phyloP scores from a whole-genome alignment of 2,113 vertebrate species.

The Bolborhynchus lineola region DNA sequence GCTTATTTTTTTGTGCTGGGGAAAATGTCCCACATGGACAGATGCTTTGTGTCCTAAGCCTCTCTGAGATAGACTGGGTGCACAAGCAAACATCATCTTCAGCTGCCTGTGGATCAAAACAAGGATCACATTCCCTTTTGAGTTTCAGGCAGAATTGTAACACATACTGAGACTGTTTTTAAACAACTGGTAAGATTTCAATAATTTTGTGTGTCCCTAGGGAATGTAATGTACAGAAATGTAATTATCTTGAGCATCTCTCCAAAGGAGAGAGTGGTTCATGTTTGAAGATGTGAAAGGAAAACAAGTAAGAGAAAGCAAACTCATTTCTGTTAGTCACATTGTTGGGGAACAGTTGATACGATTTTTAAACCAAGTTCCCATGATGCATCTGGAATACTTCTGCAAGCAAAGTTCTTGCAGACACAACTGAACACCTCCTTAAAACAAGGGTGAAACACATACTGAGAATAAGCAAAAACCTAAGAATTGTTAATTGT shows the following conservation, averaged over 20 bases:
- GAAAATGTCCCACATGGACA: background rate
- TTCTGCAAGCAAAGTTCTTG: background rate
- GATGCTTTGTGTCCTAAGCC: background rate
- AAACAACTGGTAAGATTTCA: background rate
- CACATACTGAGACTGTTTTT: background rate
- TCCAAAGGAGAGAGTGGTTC: background rate
- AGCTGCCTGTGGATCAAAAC: background rate
- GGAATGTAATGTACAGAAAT: background rate
- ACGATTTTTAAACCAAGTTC: background rate
- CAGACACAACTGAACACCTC: background rate
- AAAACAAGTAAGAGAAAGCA: background rate
- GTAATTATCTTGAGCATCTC: background rate
- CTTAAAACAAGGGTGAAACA: background rate
- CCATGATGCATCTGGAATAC: background rate
- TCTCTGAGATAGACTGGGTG: background rate
- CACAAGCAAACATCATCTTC: background rate
- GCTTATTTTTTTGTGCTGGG: background rate
- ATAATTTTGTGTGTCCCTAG: background rate
- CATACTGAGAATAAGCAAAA: background rate
- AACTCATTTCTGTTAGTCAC: background rate
- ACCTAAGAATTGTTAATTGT: background rate
- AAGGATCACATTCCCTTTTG: background rate
- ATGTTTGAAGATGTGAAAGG: background rate
- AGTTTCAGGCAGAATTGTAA: background rate
- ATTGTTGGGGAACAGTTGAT: background rate